Evolutionary conservation across 2,888 invertebrate species (phyloP), one percentile per base, ranked within the genome.

Genomic region (Nomada goodeniana): DNA sequence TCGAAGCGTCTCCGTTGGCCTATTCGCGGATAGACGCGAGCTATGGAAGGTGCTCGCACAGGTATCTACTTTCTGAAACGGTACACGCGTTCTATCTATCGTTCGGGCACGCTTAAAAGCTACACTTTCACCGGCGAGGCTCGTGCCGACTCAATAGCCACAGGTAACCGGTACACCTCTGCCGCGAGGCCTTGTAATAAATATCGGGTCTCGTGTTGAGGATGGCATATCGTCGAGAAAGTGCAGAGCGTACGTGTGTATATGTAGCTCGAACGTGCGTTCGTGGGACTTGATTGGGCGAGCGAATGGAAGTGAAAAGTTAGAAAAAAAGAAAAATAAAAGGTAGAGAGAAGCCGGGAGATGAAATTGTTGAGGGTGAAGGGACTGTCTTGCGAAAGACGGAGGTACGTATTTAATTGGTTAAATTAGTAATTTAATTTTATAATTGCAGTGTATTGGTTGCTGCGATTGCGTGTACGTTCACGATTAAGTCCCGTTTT

Each of bases 61-160:
- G 63, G 81, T 82, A 82, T 80, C 68, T 26, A 68, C 68, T 82
- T 76, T 80, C 75, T 61, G 68, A 57, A 71, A 80, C 55, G 53
- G 44, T 68, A 64, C 64, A 69, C 50, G 65, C 53, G 55, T 50
- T 18, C n/a, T 68, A 29, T 50, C 42, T 57, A 47, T 23, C 63
- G 44, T 3, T 3, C 26, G 10, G 7, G 18, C 23, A 15, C 55
- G 59, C 26, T 72, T 53, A 64, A 68, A 65, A 74, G 61, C 26
- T 52, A 44, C 65, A 74, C 83, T 81, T 83, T 83, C 76, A 77
- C 80, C 65, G 26, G 20, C 65, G 67, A 29, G 68, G 20, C 42
- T 70, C 76, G 52, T 36, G n/a, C 47, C 61, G 75, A 75, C 60
- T 47, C 75, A 64, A 63, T 36, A 36, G 18, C 65, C 50, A 23